Conservation (phyloP, 2,113 vertebrate genomes). For the Dromiciops gliroides region DNA sequence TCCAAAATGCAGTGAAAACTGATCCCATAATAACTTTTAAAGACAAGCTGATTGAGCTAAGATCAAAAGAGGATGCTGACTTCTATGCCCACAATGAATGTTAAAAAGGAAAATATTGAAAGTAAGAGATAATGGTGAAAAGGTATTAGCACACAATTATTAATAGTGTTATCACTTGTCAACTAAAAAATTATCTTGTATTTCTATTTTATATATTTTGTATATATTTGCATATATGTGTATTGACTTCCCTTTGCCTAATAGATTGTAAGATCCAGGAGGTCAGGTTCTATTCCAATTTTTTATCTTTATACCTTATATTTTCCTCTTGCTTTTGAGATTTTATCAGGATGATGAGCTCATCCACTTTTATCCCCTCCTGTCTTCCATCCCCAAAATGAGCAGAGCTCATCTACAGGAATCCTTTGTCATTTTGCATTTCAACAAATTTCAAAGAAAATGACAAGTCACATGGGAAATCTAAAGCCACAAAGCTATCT, state of each 20-base stretch:
- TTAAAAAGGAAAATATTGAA: not conserved
- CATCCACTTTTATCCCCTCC: not conserved
- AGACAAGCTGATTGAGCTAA: not conserved
- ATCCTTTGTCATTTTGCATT: not conserved
- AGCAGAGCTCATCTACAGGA: not conserved
- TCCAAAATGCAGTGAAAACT: not conserved
- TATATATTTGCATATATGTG: not conserved
- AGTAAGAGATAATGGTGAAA: not conserved
- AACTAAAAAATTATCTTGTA: not conserved
- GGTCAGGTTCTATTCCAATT: not conserved
- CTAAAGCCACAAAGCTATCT: not conserved
- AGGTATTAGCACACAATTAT: not conserved
- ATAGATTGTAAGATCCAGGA: not conserved
- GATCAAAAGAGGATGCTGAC: not conserved
- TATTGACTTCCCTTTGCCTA: not conserved
- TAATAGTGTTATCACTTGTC: not conserved
- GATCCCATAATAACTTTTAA: not conserved
- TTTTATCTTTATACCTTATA: not conserved
- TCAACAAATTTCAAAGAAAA: not conserved
- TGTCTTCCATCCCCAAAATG: not conserved
- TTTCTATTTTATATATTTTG: not conserved
- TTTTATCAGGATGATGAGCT: not conserved
- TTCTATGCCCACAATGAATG: not conserved
- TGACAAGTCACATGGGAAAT: not conserved
- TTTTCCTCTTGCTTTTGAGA: not conserved